Base-by-base conservation (phyloP, 2,797 vertebrate species). In the Falco novaeseelandiae region DNA sequence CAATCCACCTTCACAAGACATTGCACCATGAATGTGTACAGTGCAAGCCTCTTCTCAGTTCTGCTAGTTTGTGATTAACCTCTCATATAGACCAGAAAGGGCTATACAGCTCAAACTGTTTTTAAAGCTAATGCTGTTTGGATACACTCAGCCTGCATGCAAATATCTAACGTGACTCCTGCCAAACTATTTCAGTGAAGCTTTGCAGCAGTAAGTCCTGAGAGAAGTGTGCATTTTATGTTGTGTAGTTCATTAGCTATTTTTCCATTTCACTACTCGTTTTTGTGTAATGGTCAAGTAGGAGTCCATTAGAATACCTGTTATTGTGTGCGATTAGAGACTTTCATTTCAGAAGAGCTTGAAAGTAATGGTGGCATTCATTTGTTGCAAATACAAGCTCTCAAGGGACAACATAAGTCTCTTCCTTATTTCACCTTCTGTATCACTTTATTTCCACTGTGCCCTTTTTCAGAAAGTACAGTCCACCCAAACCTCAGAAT, bases 21-120 rank as follows among this genome's bases (percentile, higher is more conserved):
- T 3, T 32, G 44, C 51, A 51, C 40, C 57, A 2, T 0, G 18
- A 36, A 29, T 4, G 1, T 3, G 13, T 8, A 32, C 30, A 58
- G 21, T 1, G 10, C 22, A 9, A 89, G 17, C 26, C 58, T 30
- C 63, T 67, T 22, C 58, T 59, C 48, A 46, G 1, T 22, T 57
- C 42, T 27, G 4, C 42, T 17, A 19, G 9, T 1, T 78, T 52
- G 59, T 17, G 17, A 22, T 10, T 70, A 90, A 15, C 36, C 25
- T 72, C 54, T 59, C 21, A 0, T 10, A 19, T 2, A 40, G 74
- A 81, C 51, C 57, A 52, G 32, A 15, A 72, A 71, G 34, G 38
- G 18, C 15, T 40, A 14, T 14, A 71, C 10, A 59, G 67, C 71
- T 78, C 79, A 32, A 8, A 34, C 30, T 32, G 32, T 1, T 74